Conservation (phyloP, 2,888 invertebrate species). For the Caenorhabditis plicata region DNA sequence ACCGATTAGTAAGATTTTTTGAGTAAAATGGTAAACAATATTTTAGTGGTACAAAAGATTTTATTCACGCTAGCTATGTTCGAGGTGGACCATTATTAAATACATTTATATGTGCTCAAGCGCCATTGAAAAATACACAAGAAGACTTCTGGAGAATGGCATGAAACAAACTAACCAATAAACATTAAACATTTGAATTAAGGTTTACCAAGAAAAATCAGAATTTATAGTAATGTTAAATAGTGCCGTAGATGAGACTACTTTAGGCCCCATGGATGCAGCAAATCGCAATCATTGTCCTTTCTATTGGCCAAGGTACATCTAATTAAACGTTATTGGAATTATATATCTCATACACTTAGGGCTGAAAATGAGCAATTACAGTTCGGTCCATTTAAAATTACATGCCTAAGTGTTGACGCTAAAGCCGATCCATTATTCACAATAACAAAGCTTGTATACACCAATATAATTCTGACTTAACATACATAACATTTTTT, state of each 20-base stretch:
- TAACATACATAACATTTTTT: not conserved
- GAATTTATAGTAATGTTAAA: conserved; percentile 60
- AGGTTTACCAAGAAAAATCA: conserved; percentile 38
- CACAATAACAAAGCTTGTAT: conserved; percentile 49
- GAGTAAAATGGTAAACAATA: not conserved
- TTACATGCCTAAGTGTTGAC: conserved; percentile 43
- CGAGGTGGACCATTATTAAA: conserved; percentile 61
- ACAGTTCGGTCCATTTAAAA: conserved; percentile 38
- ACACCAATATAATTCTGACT: not conserved
- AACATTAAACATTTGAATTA: not conserved
- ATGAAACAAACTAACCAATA: no score
- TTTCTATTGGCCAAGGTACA: conserved; percentile 58
- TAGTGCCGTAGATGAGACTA: conserved; percentile 46
- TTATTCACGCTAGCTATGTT: conserved; percentile 60
- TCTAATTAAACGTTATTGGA: not conserved
- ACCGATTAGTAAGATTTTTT: not conserved
- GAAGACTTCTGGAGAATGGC: conserved; percentile 61
- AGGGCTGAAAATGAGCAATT: conserved; percentile 36
- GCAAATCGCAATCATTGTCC: conserved; percentile 44
- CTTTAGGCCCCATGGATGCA: conserved; percentile 37
- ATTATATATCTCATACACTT: not conserved
- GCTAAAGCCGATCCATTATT: conserved; percentile 59
- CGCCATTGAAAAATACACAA: conserved; percentile 54
- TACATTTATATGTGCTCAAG: conserved; percentile 61
- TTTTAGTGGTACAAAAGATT: conserved; percentile 55